Conservation (phyloP, 2,113 vertebrate genomes). For the Dendrocopos noguchii region DNA sequence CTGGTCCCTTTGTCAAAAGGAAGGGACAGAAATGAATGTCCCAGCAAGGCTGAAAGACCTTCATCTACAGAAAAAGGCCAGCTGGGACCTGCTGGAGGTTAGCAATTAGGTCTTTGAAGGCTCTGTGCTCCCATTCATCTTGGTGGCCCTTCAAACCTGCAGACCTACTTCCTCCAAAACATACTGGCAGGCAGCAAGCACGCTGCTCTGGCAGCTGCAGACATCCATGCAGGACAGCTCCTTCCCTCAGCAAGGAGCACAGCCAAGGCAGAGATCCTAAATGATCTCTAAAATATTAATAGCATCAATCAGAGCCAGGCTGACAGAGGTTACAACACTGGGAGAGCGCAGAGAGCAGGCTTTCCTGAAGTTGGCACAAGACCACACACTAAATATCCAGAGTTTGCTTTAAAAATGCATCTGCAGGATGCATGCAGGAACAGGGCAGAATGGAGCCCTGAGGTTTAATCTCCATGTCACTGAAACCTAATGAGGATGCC, state of each 20-base stretch:
- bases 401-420: slow-evolving; percentile 27
- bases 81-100: not conserved
- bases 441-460: not conserved
- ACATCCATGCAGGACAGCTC: not conserved
- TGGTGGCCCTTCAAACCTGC: not conserved
- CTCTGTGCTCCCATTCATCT: not conserved
- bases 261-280: not conserved
- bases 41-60: not conserved
- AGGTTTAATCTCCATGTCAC: not conserved
- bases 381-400: not conserved
- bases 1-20: not conserved
- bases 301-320: not conserved
- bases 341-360: not conserved
- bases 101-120: not conserved
- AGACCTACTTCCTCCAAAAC: not conserved
- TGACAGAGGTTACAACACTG: slow-evolving; percentile 2
- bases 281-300: slow-evolving; percentile 59
- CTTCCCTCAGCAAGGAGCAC: not conserved
- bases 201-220: not conserved
- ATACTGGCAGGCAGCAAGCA: not conserved
- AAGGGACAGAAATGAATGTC: not conserved
- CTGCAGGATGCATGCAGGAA: not conserved
- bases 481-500: not conserved
- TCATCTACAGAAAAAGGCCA: not conserved
- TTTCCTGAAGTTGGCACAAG: not conserved